These are phyloP conservation scores for Neolamprologus caudopunctatus DNA, from an alignment of 2,113 vertebrate species.

Conservation along the genomic window DNA sequence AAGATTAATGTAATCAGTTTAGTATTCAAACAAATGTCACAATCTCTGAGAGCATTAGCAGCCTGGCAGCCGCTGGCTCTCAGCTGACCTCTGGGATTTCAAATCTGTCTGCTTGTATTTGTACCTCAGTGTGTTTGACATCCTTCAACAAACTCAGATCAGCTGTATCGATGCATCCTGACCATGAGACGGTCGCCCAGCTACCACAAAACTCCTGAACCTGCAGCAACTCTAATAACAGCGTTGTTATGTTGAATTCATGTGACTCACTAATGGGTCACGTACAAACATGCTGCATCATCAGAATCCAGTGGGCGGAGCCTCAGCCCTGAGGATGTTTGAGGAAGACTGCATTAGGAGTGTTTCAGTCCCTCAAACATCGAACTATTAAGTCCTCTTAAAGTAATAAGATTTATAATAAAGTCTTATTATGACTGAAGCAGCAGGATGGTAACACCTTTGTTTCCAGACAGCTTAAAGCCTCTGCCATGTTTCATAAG, in stretches of 20 bases:
- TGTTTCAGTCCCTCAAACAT: neutral
- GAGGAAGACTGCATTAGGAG: neutral
- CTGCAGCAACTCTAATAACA: neutral
- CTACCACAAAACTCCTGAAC: neutral
- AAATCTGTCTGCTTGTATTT: neutral
- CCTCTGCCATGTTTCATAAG: constrained; percentile 25
- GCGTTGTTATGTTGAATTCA: neutral
- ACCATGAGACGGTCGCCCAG: neutral
- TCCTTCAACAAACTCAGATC: neutral
- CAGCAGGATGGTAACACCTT: neutral
- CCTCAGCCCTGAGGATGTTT: neutral
- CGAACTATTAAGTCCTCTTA: neutral
- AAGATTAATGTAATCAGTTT: neutral
- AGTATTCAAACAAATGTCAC: neutral
- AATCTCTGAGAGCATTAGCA: neutral
- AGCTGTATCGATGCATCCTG: accelerated
- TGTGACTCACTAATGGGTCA: neutral
- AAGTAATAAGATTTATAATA: neutral
- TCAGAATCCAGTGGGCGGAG: neutral
- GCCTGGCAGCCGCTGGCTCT: neutral
- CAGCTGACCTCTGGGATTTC: neutral
- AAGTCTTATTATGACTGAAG: neutral
- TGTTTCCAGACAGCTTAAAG: constrained; percentile 22
- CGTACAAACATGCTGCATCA: neutral
- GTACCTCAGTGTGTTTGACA: neutral